A percentile compares a stretch with the other conserved stretches of the same genome.
Conservation (phyloP, 2,888 invertebrate species). For the Trachelus tabidus region DNA sequence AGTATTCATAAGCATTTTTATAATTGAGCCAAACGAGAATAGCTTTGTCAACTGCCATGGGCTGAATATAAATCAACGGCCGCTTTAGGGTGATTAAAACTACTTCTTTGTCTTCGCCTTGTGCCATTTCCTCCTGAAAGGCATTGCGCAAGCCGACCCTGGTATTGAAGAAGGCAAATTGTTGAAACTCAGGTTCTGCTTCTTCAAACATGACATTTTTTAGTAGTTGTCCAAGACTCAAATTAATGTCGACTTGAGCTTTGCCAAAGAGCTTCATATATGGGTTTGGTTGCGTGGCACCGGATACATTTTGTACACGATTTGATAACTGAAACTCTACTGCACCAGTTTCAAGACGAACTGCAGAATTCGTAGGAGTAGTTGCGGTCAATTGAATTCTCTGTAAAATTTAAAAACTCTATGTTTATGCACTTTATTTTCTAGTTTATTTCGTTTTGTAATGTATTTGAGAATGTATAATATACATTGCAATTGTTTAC, state of each 20-base stretch:
- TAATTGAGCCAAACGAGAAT: conserved; percentile 99
- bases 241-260: conserved; percentile 91
- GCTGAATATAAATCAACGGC: conserved; percentile 96
- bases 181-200: conserved; percentile 97
- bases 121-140: conserved; percentile 90
- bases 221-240: conserved; percentile 94
- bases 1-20: conserved; percentile 99
- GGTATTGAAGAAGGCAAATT: conserved; percentile 98
- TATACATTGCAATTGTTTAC: neutral
- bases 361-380: conserved; percentile 96
- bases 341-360: conserved; percentile 94
- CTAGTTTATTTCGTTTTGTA: neutral
- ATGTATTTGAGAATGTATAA: neutral
- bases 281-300: conserved; percentile 69
- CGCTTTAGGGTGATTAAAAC: conserved; percentile 91
- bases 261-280: conserved; percentile 80
- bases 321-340: conserved; percentile 95
- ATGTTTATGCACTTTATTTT: neutral
- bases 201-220: conserved; percentile 96
- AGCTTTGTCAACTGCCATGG: conserved; percentile 97
- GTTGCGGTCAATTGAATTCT: conserved; percentile 98
- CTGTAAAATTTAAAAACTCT: conserved; percentile 59
- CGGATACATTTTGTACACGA: conserved; percentile 88
- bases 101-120: conserved; percentile 85
- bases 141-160: conserved; percentile 87